Evolutionary conservation across 2,113 vertebrate species (phyloP).

Genomic region (Gnathonemus longibarbis): DNA sequence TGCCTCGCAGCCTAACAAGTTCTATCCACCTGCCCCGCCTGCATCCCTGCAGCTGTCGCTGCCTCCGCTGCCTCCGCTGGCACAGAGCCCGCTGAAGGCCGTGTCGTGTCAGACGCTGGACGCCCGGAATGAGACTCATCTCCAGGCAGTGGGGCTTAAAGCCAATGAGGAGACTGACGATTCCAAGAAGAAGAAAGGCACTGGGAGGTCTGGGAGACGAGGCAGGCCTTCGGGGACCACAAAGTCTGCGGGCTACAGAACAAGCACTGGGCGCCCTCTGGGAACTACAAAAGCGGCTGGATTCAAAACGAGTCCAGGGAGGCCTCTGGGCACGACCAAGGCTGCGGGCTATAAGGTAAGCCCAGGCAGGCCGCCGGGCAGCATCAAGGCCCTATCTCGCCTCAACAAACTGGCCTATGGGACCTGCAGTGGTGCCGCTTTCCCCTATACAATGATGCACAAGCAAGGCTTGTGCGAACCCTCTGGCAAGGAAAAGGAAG

Average conservation of each 20-base stretch:
- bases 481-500: constrained; percentile 72
- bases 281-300: constrained; percentile 96
- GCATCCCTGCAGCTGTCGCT: constrained; percentile 64
- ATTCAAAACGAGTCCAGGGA: constrained; percentile 97
- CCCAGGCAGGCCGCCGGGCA: constrained; percentile 93
- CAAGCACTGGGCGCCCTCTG: constrained; percentile 90
- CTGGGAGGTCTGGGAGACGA: constrained; percentile 82
- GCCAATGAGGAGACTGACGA: constrained; percentile 74
- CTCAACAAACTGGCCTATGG: constrained; percentile 84
- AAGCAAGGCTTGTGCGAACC: constrained; percentile 79
- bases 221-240: constrained; percentile 93
- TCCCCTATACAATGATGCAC: constrained; percentile 82
- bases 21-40: constrained; percentile 71
- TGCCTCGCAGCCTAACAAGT: constrained; percentile 79
- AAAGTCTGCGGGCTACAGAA: constrained; percentile 92
- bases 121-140: constrained; percentile 69
- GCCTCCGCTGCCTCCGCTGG: constrained; percentile 53
- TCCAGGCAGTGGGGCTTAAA: constrained; percentile 70
- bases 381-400: constrained; percentile 91
- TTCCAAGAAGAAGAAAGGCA: constrained; percentile 92
- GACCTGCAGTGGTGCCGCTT: constrained; percentile 71
- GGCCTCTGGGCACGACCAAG: constrained; percentile 94
- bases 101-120: constrained; percentile 85
- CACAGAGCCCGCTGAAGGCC: constrained; percentile 78
- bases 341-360: constrained; percentile 98